These are phyloP conservation scores for Aleiodes alternator DNA, from an alignment of 2,888 invertebrate genomes.

Conservation along the genomic window DNA sequence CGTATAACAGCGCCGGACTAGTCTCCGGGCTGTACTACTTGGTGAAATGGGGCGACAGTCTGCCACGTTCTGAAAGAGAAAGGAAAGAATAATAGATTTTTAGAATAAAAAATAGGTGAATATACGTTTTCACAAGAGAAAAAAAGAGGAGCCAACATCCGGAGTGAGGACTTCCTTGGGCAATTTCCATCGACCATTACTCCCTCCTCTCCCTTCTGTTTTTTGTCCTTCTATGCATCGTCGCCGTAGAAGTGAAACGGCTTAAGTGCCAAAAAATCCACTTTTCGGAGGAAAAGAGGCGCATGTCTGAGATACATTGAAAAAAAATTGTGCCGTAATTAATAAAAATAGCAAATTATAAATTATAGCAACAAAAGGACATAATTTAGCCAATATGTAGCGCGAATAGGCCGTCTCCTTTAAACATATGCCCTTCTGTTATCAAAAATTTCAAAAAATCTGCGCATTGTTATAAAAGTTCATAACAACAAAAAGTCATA, in stretches of 20 bases:
- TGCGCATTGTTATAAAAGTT: too few relatives aligned
- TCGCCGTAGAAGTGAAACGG: too few relatives aligned
- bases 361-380: too few relatives aligned
- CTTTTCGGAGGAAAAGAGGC: too few relatives aligned
- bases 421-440: not conserved
- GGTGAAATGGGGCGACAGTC: conserved; percentile 27
- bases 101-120: not conserved
- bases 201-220: not conserved
- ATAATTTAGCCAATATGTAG: too few relatives aligned
- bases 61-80: conserved; percentile 27
- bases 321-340: too few relatives aligned
- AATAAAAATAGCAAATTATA: too few relatives aligned
- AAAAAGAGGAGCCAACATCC: conserved; percentile 16
- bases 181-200: conserved; percentile 13
- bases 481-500: too few relatives aligned
- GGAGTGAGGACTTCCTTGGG: conserved; percentile 24
- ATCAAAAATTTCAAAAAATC: too few relatives aligned
- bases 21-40: conserved; percentile 39
- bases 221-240: not conserved
- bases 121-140: not conserved
- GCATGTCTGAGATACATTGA: too few relatives aligned
- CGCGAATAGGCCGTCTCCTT: not conserved
- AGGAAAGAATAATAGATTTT: not conserved
- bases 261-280: too few relatives aligned
- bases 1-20: conserved; percentile 30